Percentiles rank a stretch among this genome's conserved stretches.
Evolutionary conservation across 2,888 invertebrate species (phyloP).

Genomic region (Prosapia bicincta): DNA sequence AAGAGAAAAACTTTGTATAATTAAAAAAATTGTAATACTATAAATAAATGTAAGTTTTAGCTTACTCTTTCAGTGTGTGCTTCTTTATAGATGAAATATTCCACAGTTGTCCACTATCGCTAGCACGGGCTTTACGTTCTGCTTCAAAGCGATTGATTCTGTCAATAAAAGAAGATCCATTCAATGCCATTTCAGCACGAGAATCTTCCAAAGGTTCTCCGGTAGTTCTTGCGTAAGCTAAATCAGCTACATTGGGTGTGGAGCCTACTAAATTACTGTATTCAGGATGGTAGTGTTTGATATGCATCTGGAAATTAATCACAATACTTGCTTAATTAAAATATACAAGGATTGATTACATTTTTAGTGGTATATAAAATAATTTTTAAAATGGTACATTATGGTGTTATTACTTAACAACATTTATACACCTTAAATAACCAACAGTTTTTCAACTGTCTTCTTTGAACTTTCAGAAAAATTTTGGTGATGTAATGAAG

Average conservation of each 20-base stretch:
- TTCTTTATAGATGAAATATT: neutral
- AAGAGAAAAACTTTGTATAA: no score
- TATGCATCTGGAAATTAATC: conserved; percentile 64
- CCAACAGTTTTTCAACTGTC: neutral
- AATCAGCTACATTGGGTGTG: conserved; percentile 81
- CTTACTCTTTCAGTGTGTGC: neutral
- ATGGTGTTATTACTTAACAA: no score
- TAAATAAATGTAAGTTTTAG: no score
- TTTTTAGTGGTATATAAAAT: no score
- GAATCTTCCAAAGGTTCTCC: conserved; percentile 35
- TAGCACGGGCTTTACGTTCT: conserved; percentile 10
- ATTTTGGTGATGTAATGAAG: no score
- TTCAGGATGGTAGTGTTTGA: conserved; percentile 90
- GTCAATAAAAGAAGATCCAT: conserved; percentile 23
- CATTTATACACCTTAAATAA: no score
- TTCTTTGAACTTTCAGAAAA: no score
- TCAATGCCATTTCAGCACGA: conserved; percentile 8
- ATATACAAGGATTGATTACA: no score
- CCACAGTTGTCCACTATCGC: neutral
- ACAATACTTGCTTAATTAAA: neutral
- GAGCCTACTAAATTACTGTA: conserved; percentile 69
- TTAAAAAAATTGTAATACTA: no score
- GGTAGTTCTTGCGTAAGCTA: conserved; percentile 68
- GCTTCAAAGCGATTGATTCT: conserved; percentile 26
- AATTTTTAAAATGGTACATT: no score